Conservation (phyloP, 2,113 vertebrate genomes). For the Todiramphus chloris region DNA sequence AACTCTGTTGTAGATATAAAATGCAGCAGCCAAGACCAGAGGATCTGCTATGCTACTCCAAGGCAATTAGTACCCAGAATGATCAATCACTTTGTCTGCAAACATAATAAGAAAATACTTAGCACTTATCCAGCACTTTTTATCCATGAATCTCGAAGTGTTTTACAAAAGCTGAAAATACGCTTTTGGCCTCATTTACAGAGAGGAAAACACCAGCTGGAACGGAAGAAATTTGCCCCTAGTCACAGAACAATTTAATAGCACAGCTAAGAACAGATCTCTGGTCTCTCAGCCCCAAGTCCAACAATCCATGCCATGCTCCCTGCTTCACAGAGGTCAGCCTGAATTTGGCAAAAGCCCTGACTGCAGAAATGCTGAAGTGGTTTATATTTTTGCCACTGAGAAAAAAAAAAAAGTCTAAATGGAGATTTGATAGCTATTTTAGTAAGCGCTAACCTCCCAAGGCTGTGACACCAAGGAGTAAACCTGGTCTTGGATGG, state of each 20-base stretch:
- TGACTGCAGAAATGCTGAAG: neutral
- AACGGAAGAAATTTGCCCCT: conserved; percentile 37
- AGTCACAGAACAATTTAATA: conserved; percentile 30
- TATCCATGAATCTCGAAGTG: conserved; percentile 31
- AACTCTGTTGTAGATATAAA: conserved; percentile 45
- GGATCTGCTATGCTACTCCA: conserved; percentile 25
- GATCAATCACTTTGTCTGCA: conserved; percentile 36
- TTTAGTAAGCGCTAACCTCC: neutral
- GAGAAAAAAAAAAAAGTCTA: neutral
- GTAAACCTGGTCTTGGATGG: neutral
- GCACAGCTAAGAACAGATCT: conserved; percentile 22
- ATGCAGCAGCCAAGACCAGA: conserved; percentile 37
- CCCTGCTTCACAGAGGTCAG: neutral
- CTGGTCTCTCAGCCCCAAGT: neutral
- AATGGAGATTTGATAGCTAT: neutral
- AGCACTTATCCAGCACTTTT: conserved; percentile 37
- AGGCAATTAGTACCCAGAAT: conserved; percentile 46
- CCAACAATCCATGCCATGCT: neutral
- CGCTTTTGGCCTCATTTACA: conserved; percentile 18
- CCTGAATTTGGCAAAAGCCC: neutral
- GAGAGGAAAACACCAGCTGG: conserved; percentile 52
- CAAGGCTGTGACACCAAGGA: neutral
- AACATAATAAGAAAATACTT: conserved; percentile 61
- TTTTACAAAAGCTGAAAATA: conserved; percentile 48
- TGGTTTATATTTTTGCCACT: neutral